Conservation (phyloP, 2,797 vertebrate genomes). For the Dendrocincla fuliginosa region DNA sequence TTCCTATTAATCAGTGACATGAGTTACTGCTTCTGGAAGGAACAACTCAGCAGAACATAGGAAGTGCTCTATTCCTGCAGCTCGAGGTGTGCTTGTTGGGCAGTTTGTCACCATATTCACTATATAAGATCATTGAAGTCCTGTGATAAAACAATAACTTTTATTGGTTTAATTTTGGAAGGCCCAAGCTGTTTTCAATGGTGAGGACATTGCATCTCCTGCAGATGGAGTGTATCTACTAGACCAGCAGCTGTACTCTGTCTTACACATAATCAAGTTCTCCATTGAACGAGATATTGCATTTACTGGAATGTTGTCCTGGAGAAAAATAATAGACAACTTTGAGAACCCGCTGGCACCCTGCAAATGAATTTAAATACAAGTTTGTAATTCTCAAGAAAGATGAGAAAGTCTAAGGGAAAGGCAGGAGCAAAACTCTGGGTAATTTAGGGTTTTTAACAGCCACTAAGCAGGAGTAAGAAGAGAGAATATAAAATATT, state of each 20-base stretch:
- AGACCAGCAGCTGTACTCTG: not conserved
- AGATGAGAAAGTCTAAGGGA: not conserved
- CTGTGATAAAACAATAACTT: not conserved
- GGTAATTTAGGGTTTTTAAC: not conserved
- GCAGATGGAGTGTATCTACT: not conserved
- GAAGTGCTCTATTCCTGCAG: not conserved
- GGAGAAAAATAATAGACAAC: not conserved
- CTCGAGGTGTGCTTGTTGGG: not conserved
- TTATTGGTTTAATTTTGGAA: not conserved
- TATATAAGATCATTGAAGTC: not conserved
- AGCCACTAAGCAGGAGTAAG: not conserved
- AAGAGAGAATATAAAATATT: not conserved
- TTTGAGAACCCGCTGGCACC: slow-evolving; percentile 1
- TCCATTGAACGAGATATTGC: not conserved
- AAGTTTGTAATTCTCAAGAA: not conserved
- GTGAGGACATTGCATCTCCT: not conserved
- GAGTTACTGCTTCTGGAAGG: slow-evolving; percentile 19
- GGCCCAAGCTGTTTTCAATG: not conserved
- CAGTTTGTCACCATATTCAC: not conserved
- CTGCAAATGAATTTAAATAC: slow-evolving; percentile 2
- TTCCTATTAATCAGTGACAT: slow-evolving; percentile 24
- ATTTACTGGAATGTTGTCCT: not conserved
- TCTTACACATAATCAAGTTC: not conserved
- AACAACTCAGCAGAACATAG: not conserved
- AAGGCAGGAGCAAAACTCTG: not conserved